Evolutionary conservation across 2,113 vertebrate genomes (phyloP).

Genomic region (Sphyrna mokarran): DNA sequence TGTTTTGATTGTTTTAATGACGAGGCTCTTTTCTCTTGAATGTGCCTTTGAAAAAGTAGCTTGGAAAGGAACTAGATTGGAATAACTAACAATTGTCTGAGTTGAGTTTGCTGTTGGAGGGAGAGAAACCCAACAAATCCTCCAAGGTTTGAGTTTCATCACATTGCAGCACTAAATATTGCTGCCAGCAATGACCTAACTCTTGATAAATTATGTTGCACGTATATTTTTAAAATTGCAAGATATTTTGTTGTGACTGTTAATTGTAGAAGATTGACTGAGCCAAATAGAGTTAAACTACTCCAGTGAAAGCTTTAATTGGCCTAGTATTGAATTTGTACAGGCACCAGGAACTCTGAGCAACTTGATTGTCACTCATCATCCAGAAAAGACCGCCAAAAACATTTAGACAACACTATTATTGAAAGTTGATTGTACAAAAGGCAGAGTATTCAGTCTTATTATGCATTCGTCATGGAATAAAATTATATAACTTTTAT

Average conservation of each 20-base stretch:
- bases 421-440: slow-evolving; percentile 58
- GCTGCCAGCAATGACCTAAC: no score
- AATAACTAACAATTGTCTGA: background rate
- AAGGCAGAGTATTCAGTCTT: slow-evolving; percentile 64
- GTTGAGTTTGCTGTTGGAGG: background rate
- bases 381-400: slow-evolving; percentile 52
- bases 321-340: background rate
- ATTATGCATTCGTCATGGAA: slow-evolving; percentile 49
- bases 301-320: background rate
- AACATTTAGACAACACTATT: slow-evolving; percentile 57
- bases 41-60: background rate
- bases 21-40: background rate
- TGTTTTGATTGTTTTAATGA: background rate
- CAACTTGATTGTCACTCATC: slow-evolving; percentile 49
- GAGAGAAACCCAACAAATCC: background rate
- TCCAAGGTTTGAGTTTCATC: background rate
- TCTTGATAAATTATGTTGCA: background rate
- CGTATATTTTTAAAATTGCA: background rate
- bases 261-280: background rate
- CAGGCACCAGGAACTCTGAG: slow-evolving; percentile 26
- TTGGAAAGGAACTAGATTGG: background rate
- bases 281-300: background rate
- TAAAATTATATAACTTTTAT: background rate
- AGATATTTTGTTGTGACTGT: background rate
- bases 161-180: background rate